These are phyloP conservation scores for Eira barbara DNA, from an alignment of 2,113 vertebrate species.

Conservation along the genomic window DNA sequence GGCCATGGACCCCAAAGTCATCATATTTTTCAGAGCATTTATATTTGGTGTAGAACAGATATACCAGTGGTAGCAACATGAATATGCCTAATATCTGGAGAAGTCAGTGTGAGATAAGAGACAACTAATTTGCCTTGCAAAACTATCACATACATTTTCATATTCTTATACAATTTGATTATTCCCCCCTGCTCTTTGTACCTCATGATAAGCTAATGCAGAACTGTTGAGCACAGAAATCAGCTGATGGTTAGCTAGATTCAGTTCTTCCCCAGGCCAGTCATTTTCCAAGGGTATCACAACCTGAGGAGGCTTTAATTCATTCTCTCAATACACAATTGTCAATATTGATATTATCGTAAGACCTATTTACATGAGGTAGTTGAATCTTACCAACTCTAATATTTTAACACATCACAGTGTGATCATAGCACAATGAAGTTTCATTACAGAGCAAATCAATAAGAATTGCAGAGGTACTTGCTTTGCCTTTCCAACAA, in stretches of 20 bases:
- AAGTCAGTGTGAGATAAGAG: background rate
- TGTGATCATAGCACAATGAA: background rate
- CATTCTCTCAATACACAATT: background rate
- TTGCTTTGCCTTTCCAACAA: background rate
- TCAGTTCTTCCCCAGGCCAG: background rate
- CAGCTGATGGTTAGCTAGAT: background rate
- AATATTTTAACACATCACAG: background rate
- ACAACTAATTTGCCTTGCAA: background rate
- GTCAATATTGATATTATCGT: background rate
- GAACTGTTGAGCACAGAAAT: background rate
- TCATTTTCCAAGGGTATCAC: background rate
- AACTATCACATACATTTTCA: background rate
- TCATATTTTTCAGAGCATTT: background rate
- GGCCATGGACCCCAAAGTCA: background rate
- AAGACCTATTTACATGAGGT: background rate
- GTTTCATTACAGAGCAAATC: background rate
- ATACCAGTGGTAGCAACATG: background rate
- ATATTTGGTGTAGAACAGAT: background rate
- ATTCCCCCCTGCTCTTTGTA: background rate
- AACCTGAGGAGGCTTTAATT: background rate
- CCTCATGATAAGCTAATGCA: background rate
- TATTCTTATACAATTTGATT: background rate
- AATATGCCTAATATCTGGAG: background rate
- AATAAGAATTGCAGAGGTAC: background rate
- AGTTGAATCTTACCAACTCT: background rate